These are phyloP conservation scores for Pluvialis apricaria DNA, from an alignment of 2,113 vertebrate genomes.

Conservation along the genomic window DNA sequence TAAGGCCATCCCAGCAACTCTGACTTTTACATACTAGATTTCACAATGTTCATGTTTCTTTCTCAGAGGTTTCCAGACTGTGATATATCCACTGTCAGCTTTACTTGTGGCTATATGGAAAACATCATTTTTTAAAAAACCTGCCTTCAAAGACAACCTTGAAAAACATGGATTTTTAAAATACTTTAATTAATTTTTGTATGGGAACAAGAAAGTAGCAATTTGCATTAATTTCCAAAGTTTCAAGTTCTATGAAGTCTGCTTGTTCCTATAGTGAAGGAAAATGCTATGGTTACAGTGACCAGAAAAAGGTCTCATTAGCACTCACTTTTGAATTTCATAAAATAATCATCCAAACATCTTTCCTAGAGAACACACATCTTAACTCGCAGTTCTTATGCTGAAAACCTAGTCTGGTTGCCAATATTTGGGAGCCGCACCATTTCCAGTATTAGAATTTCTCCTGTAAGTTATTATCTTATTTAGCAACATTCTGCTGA, in stretches of 20 bases:
- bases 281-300: neutral
- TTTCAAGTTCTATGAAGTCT: neutral
- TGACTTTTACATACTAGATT: neutral
- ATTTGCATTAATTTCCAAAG: neutral
- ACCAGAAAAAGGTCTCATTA: neutral
- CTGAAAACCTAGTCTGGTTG: neutral
- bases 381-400: fast-evolving
- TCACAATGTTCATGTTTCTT: neutral
- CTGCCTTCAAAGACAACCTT: neutral
- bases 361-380: neutral
- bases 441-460: neutral
- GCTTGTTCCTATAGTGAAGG: neutral
- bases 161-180: neutral
- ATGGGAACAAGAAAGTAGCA: neutral
- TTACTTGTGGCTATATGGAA: neutral
- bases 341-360: neutral
- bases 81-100: neutral
- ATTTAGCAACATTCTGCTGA: neutral
- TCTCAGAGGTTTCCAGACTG: neutral
- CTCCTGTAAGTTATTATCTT: neutral
- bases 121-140: neutral
- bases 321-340: neutral
- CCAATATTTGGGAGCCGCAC: neutral
- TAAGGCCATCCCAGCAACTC: neutral
- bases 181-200: neutral